These are phyloP conservation scores for Phragmatobia fuliginosa DNA, from an alignment of 2,888 invertebrate genomes.

Conservation along the genomic window DNA sequence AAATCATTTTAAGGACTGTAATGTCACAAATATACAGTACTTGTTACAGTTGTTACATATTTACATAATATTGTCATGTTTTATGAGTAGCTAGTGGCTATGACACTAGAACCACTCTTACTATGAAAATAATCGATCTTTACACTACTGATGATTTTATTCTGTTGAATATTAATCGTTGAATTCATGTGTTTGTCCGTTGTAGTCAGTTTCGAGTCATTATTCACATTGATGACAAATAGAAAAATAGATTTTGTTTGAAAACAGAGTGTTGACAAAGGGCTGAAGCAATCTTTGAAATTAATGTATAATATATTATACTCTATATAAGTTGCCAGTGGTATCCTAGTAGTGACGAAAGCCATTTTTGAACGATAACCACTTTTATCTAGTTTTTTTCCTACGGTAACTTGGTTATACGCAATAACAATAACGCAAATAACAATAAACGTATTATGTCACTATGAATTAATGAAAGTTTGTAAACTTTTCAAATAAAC, in stretches of 20 bases:
- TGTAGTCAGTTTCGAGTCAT: background rate
- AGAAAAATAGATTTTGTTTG: background rate
- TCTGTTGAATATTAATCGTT: background rate
- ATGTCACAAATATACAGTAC: no score
- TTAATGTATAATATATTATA: no score
- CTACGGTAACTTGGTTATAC: background rate
- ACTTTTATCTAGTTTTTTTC: background rate
- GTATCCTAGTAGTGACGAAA: background rate
- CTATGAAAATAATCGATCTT: background rate
- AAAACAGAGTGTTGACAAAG: background rate
- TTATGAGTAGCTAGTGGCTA: constrained; percentile 15
- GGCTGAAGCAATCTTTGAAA: background rate
- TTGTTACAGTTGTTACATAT: constrained; percentile 7
- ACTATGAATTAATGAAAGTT: background rate
- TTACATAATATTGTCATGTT: constrained; percentile 39
- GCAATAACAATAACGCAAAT: no score
- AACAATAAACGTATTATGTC: background rate
- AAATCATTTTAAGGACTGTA: no score
- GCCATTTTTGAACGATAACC: background rate
- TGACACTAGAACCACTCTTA: constrained; percentile 9
- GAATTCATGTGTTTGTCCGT: background rate
- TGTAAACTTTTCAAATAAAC: constrained; percentile 3
- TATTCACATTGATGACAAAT: background rate
- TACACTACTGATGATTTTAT: background rate
- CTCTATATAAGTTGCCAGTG: background rate